Percentiles rank a stretch among this genome's conserved stretches.
Evolutionary conservation across 2,113 vertebrate genomes (phyloP).

Genomic region (Oryzias celebensis): DNA sequence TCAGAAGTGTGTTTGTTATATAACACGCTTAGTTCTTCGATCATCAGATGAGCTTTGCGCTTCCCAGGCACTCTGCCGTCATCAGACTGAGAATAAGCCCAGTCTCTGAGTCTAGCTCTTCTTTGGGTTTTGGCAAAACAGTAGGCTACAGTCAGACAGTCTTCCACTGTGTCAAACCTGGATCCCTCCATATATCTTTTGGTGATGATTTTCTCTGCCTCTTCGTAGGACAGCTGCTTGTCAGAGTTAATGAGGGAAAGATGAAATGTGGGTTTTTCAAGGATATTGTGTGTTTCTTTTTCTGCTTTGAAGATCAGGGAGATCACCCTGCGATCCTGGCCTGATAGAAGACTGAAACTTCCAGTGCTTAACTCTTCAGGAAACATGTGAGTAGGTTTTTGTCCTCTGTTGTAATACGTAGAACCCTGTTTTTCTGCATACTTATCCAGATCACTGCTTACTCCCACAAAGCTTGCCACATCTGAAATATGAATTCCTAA

Average conservation of each 20-base stretch:
- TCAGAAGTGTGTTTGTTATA: conserved; percentile 80
- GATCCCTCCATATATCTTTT: not conserved
- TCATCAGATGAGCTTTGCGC: conserved; percentile 82
- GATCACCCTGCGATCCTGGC: conserved; percentile 73
- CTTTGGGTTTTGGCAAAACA: conserved; percentile 81
- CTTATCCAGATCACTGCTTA: conserved; percentile 74
- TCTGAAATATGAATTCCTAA: conserved; percentile 89
- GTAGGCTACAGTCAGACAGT: conserved; percentile 78
- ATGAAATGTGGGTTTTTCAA: conserved; percentile 54
- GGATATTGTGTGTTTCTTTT: conserved; percentile 66
- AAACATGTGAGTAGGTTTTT: conserved; percentile 78
- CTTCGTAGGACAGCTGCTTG: conserved; percentile 79
- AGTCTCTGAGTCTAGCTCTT: conserved; percentile 72
- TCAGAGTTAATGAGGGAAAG: conserved; percentile 78
- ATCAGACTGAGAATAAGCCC: conserved; percentile 78
- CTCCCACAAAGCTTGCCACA: conserved; percentile 78
- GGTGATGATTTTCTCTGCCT: conserved; percentile 78
- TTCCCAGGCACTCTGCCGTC: conserved; percentile 74
- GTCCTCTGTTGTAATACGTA: conserved; percentile 70
- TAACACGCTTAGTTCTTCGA: conserved; percentile 87
- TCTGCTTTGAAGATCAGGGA: conserved; percentile 83
- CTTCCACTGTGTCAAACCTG: conserved; percentile 69
- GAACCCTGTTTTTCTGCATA: conserved; percentile 73
- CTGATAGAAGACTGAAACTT: conserved; percentile 77
- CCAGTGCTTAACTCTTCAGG: conserved; percentile 72